Percentiles rank a stretch among this genome's conserved stretches.
Evolutionary conservation across 2,888 invertebrate genomes (phyloP).

Genomic region (Lepidocyrtoides sp.): DNA sequence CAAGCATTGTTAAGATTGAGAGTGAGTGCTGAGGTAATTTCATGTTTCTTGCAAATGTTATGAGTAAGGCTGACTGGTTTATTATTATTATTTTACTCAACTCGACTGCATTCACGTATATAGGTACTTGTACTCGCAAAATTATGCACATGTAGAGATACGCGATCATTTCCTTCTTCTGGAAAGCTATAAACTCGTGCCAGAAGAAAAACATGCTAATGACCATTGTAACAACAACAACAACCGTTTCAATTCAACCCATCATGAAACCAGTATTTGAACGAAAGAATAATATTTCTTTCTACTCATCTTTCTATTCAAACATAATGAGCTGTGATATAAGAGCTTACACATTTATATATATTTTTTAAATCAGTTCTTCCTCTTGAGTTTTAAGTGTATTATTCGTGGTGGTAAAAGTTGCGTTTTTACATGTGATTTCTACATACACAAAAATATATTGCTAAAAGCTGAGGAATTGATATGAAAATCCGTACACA

Average conservation of each 20-base stretch:
- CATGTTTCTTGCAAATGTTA: conserved; percentile 15
- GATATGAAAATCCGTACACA: conserved; percentile 27
- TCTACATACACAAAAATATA: conserved; percentile 8
- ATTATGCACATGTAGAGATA: no score
- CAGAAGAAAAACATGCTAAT: conserved; percentile 72
- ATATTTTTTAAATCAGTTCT: no score
- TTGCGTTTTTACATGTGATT: not conserved
- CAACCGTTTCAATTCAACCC: no score
- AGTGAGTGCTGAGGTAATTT: conserved; percentile 45
- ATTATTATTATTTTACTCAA: no score
- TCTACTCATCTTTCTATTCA: conserved; percentile 10
- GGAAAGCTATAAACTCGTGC: conserved; percentile 73
- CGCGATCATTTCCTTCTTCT: conserved; percentile 20
- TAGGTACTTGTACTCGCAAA: conserved; percentile 33
- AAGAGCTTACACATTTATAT: conserved; percentile 60
- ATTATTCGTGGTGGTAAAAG: no score
- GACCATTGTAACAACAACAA: conserved; percentile 63
- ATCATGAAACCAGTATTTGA: conserved; percentile 68
- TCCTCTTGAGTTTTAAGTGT: no score
- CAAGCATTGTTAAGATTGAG: no score
- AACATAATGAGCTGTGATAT: conserved; percentile 65
- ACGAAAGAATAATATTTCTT: conserved; percentile 56
- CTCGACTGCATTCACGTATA: not conserved
- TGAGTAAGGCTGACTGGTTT: conserved; percentile 55
- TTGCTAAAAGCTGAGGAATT: conserved; percentile 7